Conservation (phyloP, 2,113 vertebrate genomes). For the Myiozetetes cayanensis region DNA sequence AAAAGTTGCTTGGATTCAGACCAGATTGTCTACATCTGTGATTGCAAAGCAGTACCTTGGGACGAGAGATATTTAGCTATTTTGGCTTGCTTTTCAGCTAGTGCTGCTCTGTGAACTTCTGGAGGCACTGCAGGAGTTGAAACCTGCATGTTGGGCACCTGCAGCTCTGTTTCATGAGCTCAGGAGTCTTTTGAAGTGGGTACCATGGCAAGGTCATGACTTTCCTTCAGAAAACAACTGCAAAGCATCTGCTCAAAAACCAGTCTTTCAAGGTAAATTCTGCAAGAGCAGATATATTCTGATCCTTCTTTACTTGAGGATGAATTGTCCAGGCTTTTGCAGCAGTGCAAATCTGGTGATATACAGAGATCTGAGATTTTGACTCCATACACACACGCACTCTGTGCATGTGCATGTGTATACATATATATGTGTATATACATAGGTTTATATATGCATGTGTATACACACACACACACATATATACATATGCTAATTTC, state of each 20-base stretch:
- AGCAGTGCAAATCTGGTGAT: neutral
- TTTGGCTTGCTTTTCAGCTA: neutral
- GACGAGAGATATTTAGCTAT: neutral
- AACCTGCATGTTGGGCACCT: neutral
- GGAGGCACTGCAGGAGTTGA: neutral
- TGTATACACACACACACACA: fast-evolving
- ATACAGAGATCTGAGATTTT: neutral
- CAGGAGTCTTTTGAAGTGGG: neutral
- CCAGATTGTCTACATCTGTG: constrained; percentile 1
- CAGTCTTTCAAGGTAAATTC: neutral
- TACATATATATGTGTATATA: neutral
- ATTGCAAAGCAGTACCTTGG: neutral
- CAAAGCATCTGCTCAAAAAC: neutral
- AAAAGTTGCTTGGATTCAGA: constrained; percentile 15
- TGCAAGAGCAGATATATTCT: neutral
- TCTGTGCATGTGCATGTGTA: fast-evolving
- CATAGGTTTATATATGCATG: fast-evolving
- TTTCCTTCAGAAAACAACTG: neutral
- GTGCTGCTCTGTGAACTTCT: neutral
- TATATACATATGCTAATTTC: neutral
- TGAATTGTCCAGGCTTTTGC: neutral
- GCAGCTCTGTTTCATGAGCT: neutral
- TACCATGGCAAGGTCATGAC: neutral
- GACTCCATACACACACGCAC: neutral
- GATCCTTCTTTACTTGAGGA: neutral